A percentile compares a stretch with the other conserved stretches of the same genome.
Evolutionary conservation across 2,888 invertebrate species (phyloP).

Genomic region (Limnephilus marmoratus): DNA sequence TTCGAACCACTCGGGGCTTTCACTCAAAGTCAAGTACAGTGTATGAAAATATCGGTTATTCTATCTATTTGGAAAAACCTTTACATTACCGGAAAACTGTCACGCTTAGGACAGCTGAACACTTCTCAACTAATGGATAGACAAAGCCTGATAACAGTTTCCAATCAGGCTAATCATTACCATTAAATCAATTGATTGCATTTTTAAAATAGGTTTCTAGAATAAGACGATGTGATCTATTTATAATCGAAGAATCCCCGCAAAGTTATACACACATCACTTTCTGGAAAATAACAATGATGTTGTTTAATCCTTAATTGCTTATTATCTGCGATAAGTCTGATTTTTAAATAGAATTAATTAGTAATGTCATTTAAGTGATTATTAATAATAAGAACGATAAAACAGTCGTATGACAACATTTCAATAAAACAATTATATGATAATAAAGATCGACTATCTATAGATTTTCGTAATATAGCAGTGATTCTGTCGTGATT

Average conservation of each 20-base stretch:
- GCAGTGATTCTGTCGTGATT: background rate
- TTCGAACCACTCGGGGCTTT: background rate
- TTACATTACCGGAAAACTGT: background rate
- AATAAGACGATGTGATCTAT: background rate
- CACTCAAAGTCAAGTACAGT: background rate
- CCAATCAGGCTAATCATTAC: background rate
- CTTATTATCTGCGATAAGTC: background rate
- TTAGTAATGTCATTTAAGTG: background rate
- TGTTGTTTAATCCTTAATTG: background rate
- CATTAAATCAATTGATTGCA: background rate
- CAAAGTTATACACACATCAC: background rate
- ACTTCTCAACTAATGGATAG: background rate
- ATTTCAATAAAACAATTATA: background rate
- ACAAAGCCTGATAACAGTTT: background rate
- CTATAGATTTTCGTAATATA: background rate
- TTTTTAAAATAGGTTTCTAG: background rate
- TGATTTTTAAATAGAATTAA: background rate
- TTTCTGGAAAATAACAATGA: background rate
- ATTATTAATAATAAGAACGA: background rate
- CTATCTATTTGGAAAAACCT: background rate
- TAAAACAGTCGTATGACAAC: background rate
- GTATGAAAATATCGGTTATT: background rate
- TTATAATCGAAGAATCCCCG: background rate
- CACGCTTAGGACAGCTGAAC: background rate
- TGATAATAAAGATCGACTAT: background rate